Evolutionary conservation across 2,113 vertebrate species (phyloP), one percentile per base, ranked within the genome.

Genomic region (Otus sunia): DNA sequence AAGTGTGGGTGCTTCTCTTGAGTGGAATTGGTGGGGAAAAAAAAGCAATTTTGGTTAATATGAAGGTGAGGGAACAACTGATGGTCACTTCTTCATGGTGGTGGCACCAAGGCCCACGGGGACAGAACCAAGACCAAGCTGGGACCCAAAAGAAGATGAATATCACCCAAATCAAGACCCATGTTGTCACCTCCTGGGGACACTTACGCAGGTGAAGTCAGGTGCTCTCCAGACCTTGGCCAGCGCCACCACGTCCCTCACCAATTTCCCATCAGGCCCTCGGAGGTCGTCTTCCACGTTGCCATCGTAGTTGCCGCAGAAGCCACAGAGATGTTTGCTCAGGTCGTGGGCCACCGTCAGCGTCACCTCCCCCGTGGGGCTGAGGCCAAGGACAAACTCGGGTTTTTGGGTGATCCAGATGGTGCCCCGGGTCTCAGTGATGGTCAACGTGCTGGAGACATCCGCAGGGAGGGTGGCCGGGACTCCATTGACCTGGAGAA

Each of bases 241-340:
- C 41, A 26, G 4, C 0, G 55, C 90, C 71, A 0, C 19, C 12
- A 2, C 0, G 0, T 73, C 1, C 0, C 21, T 29, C 1, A 12
- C 37, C 53, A 4, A 9, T 0, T 2, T 77, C 34, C 81, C 76
- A 0, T 73, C 76, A 0, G 90, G 81, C 3, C 81, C 81, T 4
- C 0, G 76, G 47, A 92, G 47, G 76, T 90, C 90, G 0, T 82
- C 73, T 72, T 34, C 19, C 1, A 6, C 2, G 8, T 69, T 7
- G 2, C 86, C 37, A 2, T 95, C 37, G 1, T 78, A 78, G 81
- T 95, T 6, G 0, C 90, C 81, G 0, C 90, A 95, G 36, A 82
- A 5, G 8, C 90, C 90, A 0, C 86, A 92, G 47, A 95, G 81
- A 0, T 0, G n/a, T 1, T 15, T 23, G 12, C 30, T 41, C 3